Conservation (phyloP, 1,140 invertebrate genomes). For the Nasonia vitripennis region DNA sequence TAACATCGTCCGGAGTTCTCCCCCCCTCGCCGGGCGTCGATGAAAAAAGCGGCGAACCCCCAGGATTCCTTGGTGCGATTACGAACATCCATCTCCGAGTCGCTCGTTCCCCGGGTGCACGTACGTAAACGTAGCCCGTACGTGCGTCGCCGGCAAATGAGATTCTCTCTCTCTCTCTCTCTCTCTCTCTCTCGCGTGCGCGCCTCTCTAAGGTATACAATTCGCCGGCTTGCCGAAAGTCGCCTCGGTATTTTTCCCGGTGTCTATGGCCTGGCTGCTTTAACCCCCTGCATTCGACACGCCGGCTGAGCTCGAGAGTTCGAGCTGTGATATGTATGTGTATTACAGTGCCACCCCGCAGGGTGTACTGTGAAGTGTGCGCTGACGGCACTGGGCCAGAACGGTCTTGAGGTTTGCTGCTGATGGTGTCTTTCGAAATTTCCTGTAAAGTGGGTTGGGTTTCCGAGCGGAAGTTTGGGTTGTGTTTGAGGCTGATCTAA, state of each 20-base stretch:
- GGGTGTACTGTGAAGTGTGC: not conserved
- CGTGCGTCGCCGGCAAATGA: not conserved
- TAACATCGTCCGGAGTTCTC: not conserved
- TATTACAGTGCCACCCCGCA: too few species aligned
- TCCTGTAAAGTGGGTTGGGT: too few species aligned
- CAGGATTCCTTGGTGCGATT: constrained; percentile 4
- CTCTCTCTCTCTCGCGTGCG: not conserved
- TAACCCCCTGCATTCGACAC: not conserved
- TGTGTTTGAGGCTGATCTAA: too few species aligned
- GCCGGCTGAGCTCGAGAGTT: not conserved
- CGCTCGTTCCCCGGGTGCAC: not conserved
- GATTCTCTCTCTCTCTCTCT: constrained; percentile 2
- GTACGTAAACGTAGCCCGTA: constrained; percentile 11
- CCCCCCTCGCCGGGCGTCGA: too few species aligned
- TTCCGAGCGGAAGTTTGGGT: too few species aligned
- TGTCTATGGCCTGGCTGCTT: not conserved
- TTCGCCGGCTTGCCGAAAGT: not conserved
- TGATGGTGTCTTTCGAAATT: not conserved
- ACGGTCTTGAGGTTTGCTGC: not conserved
- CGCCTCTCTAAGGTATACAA: not conserved
- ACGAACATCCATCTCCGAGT: not conserved
- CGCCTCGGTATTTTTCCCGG: not conserved
- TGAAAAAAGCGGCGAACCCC: not conserved
- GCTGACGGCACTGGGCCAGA: not conserved
- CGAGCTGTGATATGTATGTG: not conserved